Evolutionary conservation across 2,797 vertebrate genomes (phyloP), one percentile per base, ranked within the genome.

Genomic region (Pteropus rufus): DNA sequence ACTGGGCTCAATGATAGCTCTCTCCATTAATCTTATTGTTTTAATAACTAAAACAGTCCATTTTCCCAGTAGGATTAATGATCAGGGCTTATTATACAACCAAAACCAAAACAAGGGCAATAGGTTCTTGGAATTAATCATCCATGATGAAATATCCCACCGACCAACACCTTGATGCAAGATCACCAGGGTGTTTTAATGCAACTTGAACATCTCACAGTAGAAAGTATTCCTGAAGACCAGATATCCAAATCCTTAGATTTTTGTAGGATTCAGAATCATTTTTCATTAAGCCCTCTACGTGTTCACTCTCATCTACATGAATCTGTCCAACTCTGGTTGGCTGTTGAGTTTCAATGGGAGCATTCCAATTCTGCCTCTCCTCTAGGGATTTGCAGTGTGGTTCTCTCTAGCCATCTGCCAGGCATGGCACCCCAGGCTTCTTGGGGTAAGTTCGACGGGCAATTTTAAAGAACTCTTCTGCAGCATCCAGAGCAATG

Each of bases 391-490:
- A 69, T 94, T 97, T 24, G 41, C 7, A 29, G 56, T 24, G 95
- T 0, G 4, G 79, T 77, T 95, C 36, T 96, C 94, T 95, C 21
- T 80, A 96, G 65, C 44, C 82, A 5, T 97, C 95, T 0, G 92
- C 97, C 21, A 0, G 29, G 67, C 96, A 64, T 1, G 95, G 95
- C 21, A 92, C 11, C 0, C 93, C 16, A 4, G 91, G 62, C 54
- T 97, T 98, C 97, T 98, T 99, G 0, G 99, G 99, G 49, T 99
- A 99, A 93, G 97, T 98, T 18, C 93, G 62, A 36, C 98, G 98
- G 76, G 99, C 99, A 97, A 99, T 98, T 98, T 94, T 97, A 97
- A 99, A 98, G 98, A 99, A 99, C 54, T 99, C 99, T 11, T 99
- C 99, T 0, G 99, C 99, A 0, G 99, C 99, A 44, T 99, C 99